Evolutionary conservation across 2,888 invertebrate species (phyloP), one percentile per base, ranked within the genome.

Genomic region (Calliopum simillimum): DNA sequence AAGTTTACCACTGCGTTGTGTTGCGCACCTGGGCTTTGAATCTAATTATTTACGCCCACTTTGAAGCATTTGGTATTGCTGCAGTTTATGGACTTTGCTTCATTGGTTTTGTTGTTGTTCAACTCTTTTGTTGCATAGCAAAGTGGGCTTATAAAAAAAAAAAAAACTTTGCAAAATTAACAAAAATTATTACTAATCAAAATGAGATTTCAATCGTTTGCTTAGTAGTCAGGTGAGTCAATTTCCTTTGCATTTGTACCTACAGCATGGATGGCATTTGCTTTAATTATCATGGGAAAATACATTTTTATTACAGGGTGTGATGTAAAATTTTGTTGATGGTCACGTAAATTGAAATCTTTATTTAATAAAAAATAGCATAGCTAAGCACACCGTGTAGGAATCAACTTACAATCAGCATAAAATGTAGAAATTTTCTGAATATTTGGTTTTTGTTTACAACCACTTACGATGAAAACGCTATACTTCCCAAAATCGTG

Each of bases 171-270:
- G 19, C 19, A 6, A 46, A 44, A 46, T 21, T 61, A 21, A 46
- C 23, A 61, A 61, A 61, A 61, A 61, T 61, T 46, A 61, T 61
- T 61, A 46, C 44, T 61, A 12, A 46, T 61, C 21, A 46, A 46
- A 46, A 8, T 46, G 44, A 19, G 23, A 61, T 44, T 46, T 44
- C 61, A 46, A 23, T 61, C 46, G 19, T 19, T 61, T 46, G 21
- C 41, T 19, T 14, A n/a, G 16, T 59, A 8, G 33, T 41, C 16
- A 43, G 41, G 41, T 33, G 5, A 8, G 33, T 33, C 33, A 33
- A 8, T 33, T 33, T 4, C 8, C 33, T n/a, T n/a, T 33, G 8
- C 8, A 33, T 33, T 8, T n/a, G n/a, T n/a, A n/a, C n/a, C n/a
- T n/a, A n/a, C n/a, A 8, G 33, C 33, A n/a, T n/a, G 33, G 33